phyloP scores from a whole-genome alignment of 1,140 invertebrate species.

The Drosophila elegans region DNA sequence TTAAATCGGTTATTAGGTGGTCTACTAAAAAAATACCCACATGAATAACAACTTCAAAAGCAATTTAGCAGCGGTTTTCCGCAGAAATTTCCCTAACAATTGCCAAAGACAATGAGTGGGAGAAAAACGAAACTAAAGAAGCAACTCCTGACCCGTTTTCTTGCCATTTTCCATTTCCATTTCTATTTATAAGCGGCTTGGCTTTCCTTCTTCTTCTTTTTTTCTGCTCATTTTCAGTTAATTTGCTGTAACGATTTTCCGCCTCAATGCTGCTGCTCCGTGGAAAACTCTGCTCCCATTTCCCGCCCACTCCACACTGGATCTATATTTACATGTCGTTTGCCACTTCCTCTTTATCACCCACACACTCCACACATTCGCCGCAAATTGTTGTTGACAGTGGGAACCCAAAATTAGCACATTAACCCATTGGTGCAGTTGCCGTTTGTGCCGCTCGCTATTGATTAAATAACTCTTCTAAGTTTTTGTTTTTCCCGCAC shows the following conservation, averaged over 20 bases:
- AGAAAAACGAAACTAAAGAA: constrained; percentile 26
- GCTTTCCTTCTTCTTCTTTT: constrained; percentile 13
- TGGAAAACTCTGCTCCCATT: constrained; percentile 46
- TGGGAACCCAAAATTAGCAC: constrained; percentile 73
- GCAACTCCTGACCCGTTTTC: constrained; percentile 71
- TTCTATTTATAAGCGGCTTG: constrained; percentile 69
- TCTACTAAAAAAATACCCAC: constrained; percentile 10
- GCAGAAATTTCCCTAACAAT: constrained; percentile 58
- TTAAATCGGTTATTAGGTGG: background rate
- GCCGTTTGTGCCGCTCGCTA: constrained; percentile 38
- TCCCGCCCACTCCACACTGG: constrained; percentile 30
- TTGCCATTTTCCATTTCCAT: constrained; percentile 20
- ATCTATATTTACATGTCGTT: constrained; percentile 50
- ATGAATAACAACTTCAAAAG: constrained; percentile 14
- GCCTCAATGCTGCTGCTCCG: constrained; percentile 52
- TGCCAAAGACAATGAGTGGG: constrained; percentile 40
- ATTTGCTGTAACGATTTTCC: constrained; percentile 80
- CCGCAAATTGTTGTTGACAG: constrained; percentile 48
- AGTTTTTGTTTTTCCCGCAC: constrained; percentile 9
- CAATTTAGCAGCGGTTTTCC: constrained; percentile 56
- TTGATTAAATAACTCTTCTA: constrained; percentile 73
- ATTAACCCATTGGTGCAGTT: constrained; percentile 69
- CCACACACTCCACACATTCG: constrained; percentile 21
- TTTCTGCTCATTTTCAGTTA: constrained; percentile 64
- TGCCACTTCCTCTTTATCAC: constrained; percentile 22